Evolutionary conservation across 92 coral and sea anemone species (phyloP), one percentile per base, ranked within the genome.

Genomic region (Palythoa caribaeorum): DNA sequence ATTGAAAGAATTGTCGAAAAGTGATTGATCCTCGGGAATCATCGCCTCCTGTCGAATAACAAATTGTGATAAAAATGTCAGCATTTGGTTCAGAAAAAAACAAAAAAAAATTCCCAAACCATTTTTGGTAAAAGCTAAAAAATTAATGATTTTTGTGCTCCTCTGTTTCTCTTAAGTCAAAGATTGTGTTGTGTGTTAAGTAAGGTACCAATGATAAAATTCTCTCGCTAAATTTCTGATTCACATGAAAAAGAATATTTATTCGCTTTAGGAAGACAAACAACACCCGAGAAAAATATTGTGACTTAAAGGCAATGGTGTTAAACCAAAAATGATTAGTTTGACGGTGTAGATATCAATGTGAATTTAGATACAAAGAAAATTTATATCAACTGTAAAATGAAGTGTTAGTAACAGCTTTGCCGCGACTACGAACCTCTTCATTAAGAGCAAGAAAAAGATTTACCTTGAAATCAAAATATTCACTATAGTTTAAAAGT

Each of bases 11-110:
- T 96, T 90, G 71, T 97, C 99, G 80, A 97, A 97, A 39, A 97
- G 87, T 12, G 99, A 97, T 71, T 97, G 99, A 44, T 97, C 99
- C 57, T 97, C 99, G 2, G 96, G 73, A 35, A 95, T 92, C 63
- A 97, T 76, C 0, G 93, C 87, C 65, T 90, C 93, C 93, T 90
- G 60, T 70, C 74, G 36, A 85, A 48, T 11, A 19, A 71, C 19
- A 28, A 71, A 51, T 38, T 9, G 15, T 55, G 39, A 80, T 5
- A 3, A 38, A 36, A 55, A 7, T 60, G 59, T 20, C 16, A 60
- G 53, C 14, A 3, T 0, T 21, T 17, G 12, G 35, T 65, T 20
- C 9, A 21, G 36, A 20, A 17, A 21, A 65, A n/a, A 1, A 35
- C 5, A 5, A 44, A 44, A 3, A 44, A 44, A 44, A 44, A 0